Evolutionary conservation across 2,797 vertebrate species (phyloP), one percentile per base, ranked within the genome.

Genomic region (Ammospiza maritima): DNA sequence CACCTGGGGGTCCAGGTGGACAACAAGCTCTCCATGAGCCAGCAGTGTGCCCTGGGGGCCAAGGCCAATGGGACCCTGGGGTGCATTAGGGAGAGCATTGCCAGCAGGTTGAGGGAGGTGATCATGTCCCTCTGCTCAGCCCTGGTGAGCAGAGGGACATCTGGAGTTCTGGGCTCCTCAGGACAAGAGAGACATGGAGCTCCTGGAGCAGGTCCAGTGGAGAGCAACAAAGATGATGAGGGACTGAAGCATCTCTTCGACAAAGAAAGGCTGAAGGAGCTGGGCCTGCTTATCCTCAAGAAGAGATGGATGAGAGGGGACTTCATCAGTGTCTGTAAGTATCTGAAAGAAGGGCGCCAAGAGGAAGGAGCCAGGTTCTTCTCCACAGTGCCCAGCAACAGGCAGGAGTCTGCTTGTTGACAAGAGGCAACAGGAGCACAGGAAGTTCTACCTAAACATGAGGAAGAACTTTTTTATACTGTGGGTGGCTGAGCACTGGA

Each of bases 191-290:
- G 1, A 25, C 13, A 30, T 3, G 13, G 9, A 61, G 20, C 3
- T 62, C 42, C 42, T 36, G 42, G 1, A 56, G 10, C 2, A 18
- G 8, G 17, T 25, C 23, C 32, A 64, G 11, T 3, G 10, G 6
- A 58, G 15, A 29, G 8, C 16, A 50, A 51, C 11, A n/a, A 29
- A 50, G 27, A 21, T 16, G 8, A 56, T n/a, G 4, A 51, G 12
- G 9, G 29, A 44, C 8, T 21, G 36, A 10, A 76, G 29, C 8
- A 34, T 9, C 51, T 71, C 36, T 71, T 23, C 9, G 38, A 9
- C 0, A 0, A 38, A 9, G 29, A 64, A 56, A 29, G 17, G 20
- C 17, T 57, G 36, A 71, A 25, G 10, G 14, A 70, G 8, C 16
- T 38, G 44, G 27, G 29, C 8, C 36, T 50, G 5, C 5, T 76